Evolutionary conservation across 2,797 vertebrate genomes (phyloP), one percentile per base, ranked within the genome.

Genomic region (Jordanella pulchra): DNA sequence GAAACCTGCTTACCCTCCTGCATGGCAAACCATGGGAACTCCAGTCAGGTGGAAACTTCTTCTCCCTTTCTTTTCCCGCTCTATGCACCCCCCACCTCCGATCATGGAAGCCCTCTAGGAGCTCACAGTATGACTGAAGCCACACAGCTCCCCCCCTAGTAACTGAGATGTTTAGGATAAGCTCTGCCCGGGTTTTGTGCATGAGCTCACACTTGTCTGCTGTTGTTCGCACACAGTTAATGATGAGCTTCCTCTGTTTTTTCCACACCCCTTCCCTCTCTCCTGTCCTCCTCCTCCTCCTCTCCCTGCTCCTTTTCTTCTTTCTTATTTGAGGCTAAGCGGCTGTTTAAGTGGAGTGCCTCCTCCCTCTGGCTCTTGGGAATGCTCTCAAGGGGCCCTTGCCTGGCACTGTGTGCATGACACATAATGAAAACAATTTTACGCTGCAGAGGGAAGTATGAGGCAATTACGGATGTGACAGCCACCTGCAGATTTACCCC

Each of bases 361-460:
- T 96, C 96, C 96, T 97, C 96, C 96, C 94, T 97, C 94, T 83
- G 95, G 95, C 95, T 95, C 96, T 96, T 96, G 96, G 96, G 96
- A 97, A 97, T 95, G 94, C 96, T 96, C 96, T 98, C 94, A 93
- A 96, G 95, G 93, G 95, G 95, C 95, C 91, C 95, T 96, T 95
- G 95, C 95, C 95, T 96, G 95, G 95, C 95, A 97, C 96, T 97
- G 96, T 96, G 95, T 97, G 95, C 96, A 96, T 96, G 95, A 96
- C 95, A 96, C 96, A 98, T 97, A 99, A 99, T 98, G 97, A 99
- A 98, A 99, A 98, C 97, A 98, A 97, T 99, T 98, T 98, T 97
- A 97, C 96, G 96, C 97, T 95, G 95, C 93, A 88, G 95, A 97
- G 95, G 96, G 95, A 97, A 97, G 97, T 96, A 96, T 96, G 90